Percentiles rank a stretch among this genome's conserved stretches.
phyloP scores from a whole-genome alignment of 2,113 vertebrate genomes.

The Typhlomys cinereus region DNA sequence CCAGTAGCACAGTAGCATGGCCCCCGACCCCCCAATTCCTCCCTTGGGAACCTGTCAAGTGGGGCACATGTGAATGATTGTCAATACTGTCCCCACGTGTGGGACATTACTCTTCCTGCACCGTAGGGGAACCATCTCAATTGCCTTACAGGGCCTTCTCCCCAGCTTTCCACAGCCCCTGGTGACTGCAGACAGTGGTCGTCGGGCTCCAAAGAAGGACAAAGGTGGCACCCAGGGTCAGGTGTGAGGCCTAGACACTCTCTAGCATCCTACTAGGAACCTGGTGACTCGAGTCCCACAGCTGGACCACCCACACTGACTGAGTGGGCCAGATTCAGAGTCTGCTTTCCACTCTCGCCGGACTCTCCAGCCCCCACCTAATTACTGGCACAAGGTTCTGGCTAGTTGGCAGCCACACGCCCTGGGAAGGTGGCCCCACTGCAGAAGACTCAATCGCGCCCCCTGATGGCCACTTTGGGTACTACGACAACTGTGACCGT shows the following conservation, averaged over 20 bases:
- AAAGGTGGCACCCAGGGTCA: background rate
- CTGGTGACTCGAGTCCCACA: constrained; percentile 46
- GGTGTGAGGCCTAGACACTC: background rate
- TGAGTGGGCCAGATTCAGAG: background rate
- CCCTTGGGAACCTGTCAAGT: constrained; percentile 7
- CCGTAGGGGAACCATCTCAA: background rate
- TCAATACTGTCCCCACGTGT: background rate
- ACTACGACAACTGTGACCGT: background rate
- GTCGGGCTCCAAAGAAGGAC: background rate
- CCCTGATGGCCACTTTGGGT: background rate
- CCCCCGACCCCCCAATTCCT: constrained; percentile 21
- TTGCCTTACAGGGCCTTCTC: background rate
- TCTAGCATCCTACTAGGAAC: background rate
- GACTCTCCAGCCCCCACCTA: constrained; percentile 29
- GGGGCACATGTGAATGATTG: background rate
- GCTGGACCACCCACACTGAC: constrained; percentile 46
- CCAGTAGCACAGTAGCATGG: background rate
- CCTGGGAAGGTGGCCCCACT: background rate
- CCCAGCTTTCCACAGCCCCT: background rate
- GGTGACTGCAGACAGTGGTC: background rate
- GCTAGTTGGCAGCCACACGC: background rate
- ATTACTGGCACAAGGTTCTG: background rate
- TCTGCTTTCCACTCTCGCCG: constrained; percentile 30
- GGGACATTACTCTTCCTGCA: too few relatives aligned
- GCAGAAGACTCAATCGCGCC: background rate